A percentile compares a stretch with the other conserved stretches of the same genome.
Conservation (phyloP, 2,113 vertebrate species). For the Trichechus manatus region DNA sequence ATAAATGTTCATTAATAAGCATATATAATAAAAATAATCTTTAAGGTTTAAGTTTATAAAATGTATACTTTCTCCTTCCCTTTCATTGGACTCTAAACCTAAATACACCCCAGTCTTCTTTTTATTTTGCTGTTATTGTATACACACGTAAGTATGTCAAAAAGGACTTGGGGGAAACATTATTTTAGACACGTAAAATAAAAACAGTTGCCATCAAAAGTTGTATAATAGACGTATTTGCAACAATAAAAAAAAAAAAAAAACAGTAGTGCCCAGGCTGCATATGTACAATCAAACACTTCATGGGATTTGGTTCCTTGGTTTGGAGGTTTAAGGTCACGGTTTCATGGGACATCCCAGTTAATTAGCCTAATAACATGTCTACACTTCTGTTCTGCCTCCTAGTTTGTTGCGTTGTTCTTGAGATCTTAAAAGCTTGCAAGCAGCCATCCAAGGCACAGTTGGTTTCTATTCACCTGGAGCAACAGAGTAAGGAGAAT, state of each 20-base stretch:
- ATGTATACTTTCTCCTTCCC: background rate
- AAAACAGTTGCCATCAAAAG: no score
- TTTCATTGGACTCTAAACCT: background rate
- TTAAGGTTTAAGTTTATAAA: background rate
- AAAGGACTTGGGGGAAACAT: background rate
- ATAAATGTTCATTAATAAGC: background rate
- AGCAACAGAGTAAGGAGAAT: background rate
- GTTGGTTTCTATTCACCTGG: background rate
- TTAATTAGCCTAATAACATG: background rate
- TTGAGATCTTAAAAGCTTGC: no score
- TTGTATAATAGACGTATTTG: no score
- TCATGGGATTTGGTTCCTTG: background rate
- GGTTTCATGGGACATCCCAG: background rate
- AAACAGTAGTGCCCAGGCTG: no score
- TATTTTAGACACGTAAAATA: background rate
- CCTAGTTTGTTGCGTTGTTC: background rate
- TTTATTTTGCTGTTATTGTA: background rate
- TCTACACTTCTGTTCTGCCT: background rate
- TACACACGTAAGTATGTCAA: background rate
- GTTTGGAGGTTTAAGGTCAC: no score
- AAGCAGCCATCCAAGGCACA: no score
- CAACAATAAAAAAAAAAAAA: no score
- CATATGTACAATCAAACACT: background rate
- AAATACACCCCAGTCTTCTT: background rate
- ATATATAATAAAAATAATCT: background rate